A percentile compares a stretch with the other conserved stretches of the same genome.
Conservation (phyloP, 2,888 invertebrate species). For the Blomia tropicalis region DNA sequence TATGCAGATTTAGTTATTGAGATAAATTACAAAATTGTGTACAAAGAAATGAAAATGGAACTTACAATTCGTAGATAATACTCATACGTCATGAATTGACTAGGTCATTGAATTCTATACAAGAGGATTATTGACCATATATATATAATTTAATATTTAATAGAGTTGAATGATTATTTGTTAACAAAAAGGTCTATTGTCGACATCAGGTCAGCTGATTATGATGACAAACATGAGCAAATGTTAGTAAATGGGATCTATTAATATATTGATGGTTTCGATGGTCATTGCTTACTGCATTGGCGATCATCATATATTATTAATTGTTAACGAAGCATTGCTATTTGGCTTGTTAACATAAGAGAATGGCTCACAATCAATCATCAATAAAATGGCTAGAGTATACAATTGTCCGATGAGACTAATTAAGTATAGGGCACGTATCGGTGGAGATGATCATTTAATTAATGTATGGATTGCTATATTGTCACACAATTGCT, state of each 20-base stretch:
- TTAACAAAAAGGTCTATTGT: neutral
- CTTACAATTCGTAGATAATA: too few species aligned
- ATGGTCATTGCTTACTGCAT: too few species aligned
- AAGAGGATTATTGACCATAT: too few species aligned
- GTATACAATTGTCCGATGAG: too few species aligned
- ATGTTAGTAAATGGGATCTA: neutral
- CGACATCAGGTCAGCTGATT: neutral
- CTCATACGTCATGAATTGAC: neutral
- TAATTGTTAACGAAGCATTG: neutral
- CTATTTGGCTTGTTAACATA: conserved; percentile 2
- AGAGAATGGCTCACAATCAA: neutral
- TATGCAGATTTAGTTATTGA: neutral
- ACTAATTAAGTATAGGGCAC: too few species aligned
- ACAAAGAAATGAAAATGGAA: too few species aligned
- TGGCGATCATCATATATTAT: conserved; percentile 4
- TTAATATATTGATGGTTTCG: conserved; percentile 1
- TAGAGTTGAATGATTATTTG: neutral
- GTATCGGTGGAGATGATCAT: too few species aligned
- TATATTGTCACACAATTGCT: neutral
- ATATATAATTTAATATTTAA: conserved; percentile 12
- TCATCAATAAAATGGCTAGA: conserved; percentile 7
- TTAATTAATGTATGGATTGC: conserved; percentile 4
- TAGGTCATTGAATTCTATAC: neutral
- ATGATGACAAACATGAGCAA: neutral
- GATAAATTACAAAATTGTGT: conserved; percentile 9